A percentile compares a stretch with the other conserved stretches of the same genome.
These are phyloP conservation scores for Parapristionchus giblindavisi DNA, from an alignment of 2,888 invertebrate genomes.

Conservation along the genomic window DNA sequence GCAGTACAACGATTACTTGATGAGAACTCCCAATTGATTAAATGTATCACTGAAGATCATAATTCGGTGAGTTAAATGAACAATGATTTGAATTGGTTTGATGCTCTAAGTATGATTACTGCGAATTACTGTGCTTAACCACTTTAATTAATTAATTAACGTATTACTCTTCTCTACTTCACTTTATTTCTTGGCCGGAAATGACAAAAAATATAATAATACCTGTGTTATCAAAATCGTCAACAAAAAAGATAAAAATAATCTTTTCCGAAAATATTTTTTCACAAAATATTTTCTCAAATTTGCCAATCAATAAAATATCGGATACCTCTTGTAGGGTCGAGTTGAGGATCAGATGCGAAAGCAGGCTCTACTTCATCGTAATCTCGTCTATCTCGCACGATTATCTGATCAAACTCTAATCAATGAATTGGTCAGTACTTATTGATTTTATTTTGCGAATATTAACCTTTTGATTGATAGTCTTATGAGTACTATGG, in stretches of 20 bases:
- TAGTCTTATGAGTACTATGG: too few species aligned
- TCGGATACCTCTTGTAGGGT: slow-evolving; percentile 43
- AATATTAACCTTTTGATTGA: background rate
- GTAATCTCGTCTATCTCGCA: slow-evolving; percentile 93
- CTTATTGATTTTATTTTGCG: background rate
- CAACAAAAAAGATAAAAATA: too few species aligned
- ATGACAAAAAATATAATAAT: too few species aligned
- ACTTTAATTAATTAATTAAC: too few species aligned
- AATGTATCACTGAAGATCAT: slow-evolving; percentile 95
- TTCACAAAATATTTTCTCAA: too few species aligned
- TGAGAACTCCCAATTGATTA: slow-evolving; percentile 94
- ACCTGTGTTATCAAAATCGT: too few species aligned
- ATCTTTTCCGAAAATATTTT: too few species aligned
- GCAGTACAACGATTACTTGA: slow-evolving; percentile 78
- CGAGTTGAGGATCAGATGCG: slow-evolving; percentile 69
- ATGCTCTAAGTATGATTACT: too few species aligned
- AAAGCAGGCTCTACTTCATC: slow-evolving; percentile 89
- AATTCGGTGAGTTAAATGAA: slow-evolving; percentile 71
- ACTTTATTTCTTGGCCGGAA: too few species aligned
- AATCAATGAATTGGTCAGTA: slow-evolving; percentile 45
- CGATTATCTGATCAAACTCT: slow-evolving; percentile 83
- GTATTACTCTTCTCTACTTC: too few species aligned
- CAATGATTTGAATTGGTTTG: background rate
- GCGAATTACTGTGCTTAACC: too few species aligned
- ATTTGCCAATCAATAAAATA: too few species aligned